Conservation (phyloP, 2,888 invertebrate genomes). For the Villa cingulata region DNA sequence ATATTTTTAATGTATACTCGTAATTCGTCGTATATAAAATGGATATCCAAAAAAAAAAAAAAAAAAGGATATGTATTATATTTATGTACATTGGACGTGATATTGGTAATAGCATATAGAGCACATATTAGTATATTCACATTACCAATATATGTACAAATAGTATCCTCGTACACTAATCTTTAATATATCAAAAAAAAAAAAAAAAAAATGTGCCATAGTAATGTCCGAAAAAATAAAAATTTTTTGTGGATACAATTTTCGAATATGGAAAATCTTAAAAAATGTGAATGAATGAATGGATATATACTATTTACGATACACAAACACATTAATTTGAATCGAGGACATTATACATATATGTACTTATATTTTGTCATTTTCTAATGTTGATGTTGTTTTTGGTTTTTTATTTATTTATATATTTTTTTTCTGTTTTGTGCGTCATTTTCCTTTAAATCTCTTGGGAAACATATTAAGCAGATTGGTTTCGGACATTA, state of each 20-base stretch:
- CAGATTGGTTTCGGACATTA: slow-evolving; percentile 14
- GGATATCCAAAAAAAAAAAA: too few relatives aligned
- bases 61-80: too few relatives aligned
- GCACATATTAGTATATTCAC: neutral
- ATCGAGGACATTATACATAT: slow-evolving; percentile 7
- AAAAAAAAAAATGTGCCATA: neutral
- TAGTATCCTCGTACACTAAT: too few relatives aligned
- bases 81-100: neutral
- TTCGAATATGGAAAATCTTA: neutral
- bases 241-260: neutral
- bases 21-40: too few relatives aligned
- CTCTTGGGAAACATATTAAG: slow-evolving; percentile 12
- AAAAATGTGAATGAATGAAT: neutral
- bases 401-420: too few relatives aligned
- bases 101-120: neutral
- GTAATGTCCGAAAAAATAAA: neutral
- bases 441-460: too few relatives aligned
- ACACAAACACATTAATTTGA: neutral
- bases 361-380: slow-evolving; percentile 10
- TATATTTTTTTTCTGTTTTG: too few relatives aligned
- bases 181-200: too few relatives aligned
- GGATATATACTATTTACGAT: neutral
- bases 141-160: too few relatives aligned
- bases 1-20: too few relatives aligned
- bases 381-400: too few relatives aligned